phyloP scores from a whole-genome alignment of 2,113 vertebrate genomes.

The Xenopus tropicalis region DNA sequence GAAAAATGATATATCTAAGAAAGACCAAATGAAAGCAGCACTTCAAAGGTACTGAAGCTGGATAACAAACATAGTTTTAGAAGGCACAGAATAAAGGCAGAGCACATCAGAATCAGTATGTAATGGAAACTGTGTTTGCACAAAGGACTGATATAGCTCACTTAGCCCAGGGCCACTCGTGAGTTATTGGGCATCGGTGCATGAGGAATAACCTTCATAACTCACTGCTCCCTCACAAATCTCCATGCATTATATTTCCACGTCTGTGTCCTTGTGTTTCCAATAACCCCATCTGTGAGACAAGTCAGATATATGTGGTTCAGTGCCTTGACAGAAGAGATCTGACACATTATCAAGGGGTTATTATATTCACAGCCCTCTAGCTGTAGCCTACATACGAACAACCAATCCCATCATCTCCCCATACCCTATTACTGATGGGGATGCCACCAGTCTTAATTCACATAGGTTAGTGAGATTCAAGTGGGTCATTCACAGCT shows the following conservation, averaged over 20 bases:
- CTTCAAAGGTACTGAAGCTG: too few relatives aligned
- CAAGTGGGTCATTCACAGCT: too few relatives aligned
- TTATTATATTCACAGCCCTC: background rate
- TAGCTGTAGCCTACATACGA: background rate
- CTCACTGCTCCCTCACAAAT: constrained; percentile 45
- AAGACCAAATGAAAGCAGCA: too few relatives aligned
- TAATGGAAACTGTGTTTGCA: constrained; percentile 44
- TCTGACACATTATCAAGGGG: constrained; percentile 23
- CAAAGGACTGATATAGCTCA: constrained; percentile 46
- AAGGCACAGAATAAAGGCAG: too few relatives aligned
- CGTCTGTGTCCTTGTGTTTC: constrained; percentile 38
- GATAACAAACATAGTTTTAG: too few relatives aligned
- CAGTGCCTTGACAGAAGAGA: constrained; percentile 8
- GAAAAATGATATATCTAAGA: too few relatives aligned
- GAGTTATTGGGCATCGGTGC: constrained; percentile 48
- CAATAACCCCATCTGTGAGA: constrained; percentile 42
- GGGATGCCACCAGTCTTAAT: too few relatives aligned
- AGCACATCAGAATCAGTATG: constrained; percentile 7
- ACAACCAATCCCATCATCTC: too few relatives aligned
- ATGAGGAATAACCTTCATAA: constrained; percentile 47
- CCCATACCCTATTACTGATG: too few relatives aligned
- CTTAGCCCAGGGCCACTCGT: constrained; percentile 31
- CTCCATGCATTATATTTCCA: constrained; percentile 34
- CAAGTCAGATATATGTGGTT: background rate
- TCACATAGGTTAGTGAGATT: too few relatives aligned